Percentiles rank a stretch among this genome's conserved stretches.
phyloP scores from a whole-genome alignment of 2,797 vertebrate species.

The Tauraco hartlaubi region DNA sequence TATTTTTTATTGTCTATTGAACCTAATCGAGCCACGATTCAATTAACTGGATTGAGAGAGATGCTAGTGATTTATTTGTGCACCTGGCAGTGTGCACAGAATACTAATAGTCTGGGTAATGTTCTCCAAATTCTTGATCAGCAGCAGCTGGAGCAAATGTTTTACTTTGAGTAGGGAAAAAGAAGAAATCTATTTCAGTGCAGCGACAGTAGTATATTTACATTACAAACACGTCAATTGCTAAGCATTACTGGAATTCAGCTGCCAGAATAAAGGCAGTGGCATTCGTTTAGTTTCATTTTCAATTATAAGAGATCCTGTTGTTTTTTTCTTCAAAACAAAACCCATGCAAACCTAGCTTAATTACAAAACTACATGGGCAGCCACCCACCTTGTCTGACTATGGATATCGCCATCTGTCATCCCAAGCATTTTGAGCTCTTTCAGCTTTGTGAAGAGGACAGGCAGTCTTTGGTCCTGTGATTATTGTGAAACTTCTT shows the following conservation, averaged over 20 bases:
- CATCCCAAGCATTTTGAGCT: neutral
- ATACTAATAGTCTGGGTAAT: slow-evolving; percentile 1
- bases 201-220: slow-evolving; percentile 34
- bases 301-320: slow-evolving; percentile 22
- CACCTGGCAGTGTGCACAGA: slow-evolving; percentile 27
- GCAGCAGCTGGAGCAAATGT: slow-evolving; percentile 59
- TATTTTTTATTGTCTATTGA: neutral
- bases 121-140: slow-evolving; percentile 31
- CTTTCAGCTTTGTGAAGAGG: neutral
- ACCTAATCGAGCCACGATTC: neutral
- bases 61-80: slow-evolving; percentile 19
- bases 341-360: neutral
- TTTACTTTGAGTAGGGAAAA: slow-evolving; percentile 47
- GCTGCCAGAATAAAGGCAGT: slow-evolving; percentile 40
- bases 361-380: slow-evolving; percentile 20
- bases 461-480: neutral
- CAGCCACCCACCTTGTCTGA: neutral
- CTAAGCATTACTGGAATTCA: slow-evolving; percentile 30
- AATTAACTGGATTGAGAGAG: slow-evolving; percentile 28
- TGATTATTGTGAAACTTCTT: neutral
- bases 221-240: slow-evolving; percentile 14
- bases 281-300: slow-evolving; percentile 18
- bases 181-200: slow-evolving; percentile 45
- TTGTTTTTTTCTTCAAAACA: neutral
- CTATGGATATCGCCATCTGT: neutral